Percentiles rank a stretch among this genome's conserved stretches.
Evolutionary conservation across 2,797 vertebrate species (phyloP).

Genomic region (Distichodus sexfasciatus): DNA sequence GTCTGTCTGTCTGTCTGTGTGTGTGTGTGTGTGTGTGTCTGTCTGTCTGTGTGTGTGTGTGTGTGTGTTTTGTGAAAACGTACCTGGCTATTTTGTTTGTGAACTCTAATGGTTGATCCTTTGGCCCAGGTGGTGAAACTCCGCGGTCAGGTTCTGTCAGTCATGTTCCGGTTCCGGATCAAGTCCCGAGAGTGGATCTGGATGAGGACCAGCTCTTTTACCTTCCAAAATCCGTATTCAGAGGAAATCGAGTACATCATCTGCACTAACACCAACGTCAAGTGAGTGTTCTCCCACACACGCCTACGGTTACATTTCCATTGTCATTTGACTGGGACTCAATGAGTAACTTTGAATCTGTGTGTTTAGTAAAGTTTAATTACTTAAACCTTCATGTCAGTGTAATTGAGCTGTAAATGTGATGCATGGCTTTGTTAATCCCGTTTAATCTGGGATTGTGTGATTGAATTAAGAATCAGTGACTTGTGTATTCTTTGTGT

Average conservation of each 20-base stretch:
- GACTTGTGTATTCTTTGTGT: too few relatives aligned
- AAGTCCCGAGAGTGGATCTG: slow-evolving; percentile 92
- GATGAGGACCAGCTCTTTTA: slow-evolving; percentile 98
- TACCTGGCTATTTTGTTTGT: background rate
- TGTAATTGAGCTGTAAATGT: too few relatives aligned
- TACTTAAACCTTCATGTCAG: too few relatives aligned
- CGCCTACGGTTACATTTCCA: background rate
- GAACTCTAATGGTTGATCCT: background rate
- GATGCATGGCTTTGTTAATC: too few relatives aligned
- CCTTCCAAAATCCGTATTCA: slow-evolving; percentile 98
- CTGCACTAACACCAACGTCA: slow-evolving; percentile 97
- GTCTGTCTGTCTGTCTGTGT: too few relatives aligned
- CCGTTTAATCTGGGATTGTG: too few relatives aligned
- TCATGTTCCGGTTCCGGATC: slow-evolving; percentile 96
- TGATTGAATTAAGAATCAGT: too few relatives aligned
- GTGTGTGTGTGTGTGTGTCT: slow-evolving; percentile 7
- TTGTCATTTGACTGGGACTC: background rate
- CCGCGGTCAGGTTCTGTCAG: slow-evolving; percentile 95
- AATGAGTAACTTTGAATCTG: background rate
- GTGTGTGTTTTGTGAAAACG: background rate
- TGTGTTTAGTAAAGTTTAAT: too few relatives aligned
- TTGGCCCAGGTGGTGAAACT: slow-evolving; percentile 88
- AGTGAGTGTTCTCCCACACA: slow-evolving; percentile 77
- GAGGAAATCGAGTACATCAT: slow-evolving; percentile 99
- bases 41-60: too few relatives aligned